A percentile compares a stretch with the other conserved stretches of the same genome.
Conservation (phyloP, 2,888 invertebrate species). For the Lasiommata megera region DNA sequence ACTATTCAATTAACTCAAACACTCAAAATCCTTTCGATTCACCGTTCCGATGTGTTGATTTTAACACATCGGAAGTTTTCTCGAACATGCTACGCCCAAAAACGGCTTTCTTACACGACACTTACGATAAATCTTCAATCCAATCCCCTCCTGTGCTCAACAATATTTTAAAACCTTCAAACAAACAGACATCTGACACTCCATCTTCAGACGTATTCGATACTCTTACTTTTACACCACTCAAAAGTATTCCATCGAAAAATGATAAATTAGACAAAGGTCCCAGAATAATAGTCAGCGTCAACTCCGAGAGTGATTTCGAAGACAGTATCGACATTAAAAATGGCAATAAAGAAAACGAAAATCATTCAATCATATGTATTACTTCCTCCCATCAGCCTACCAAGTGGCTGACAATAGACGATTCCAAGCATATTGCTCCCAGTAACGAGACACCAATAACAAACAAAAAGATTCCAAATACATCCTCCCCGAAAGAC, state of each 20-base stretch:
- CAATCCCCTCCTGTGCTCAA: slow-evolving; percentile 36
- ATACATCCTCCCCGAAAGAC: slow-evolving; percentile 74
- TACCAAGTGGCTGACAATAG: slow-evolving; percentile 55
- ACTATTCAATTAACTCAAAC: slow-evolving; percentile 46
- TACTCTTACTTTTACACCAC: slow-evolving; percentile 66
- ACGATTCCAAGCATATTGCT: slow-evolving; percentile 45
- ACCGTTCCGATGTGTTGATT: slow-evolving; percentile 52
- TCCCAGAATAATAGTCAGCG: slow-evolving; percentile 61
- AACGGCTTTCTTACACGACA: slow-evolving; percentile 49
- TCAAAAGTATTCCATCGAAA: slow-evolving; percentile 51
- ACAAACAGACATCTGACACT: slow-evolving; percentile 46
- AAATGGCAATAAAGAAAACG: slow-evolving; percentile 59
- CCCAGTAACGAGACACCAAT: slow-evolving; percentile 49
- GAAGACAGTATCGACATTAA: slow-evolving; percentile 61
- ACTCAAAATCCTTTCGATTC: slow-evolving; percentile 62
- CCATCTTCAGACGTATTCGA: slow-evolving; percentile 61
- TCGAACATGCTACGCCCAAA: slow-evolving; percentile 50
- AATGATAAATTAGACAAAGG: slow-evolving; percentile 60
- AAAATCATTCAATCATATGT: slow-evolving; percentile 60
- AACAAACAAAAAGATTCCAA: slow-evolving; percentile 63
- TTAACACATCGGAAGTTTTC: slow-evolving; percentile 69
- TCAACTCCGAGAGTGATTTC: slow-evolving; percentile 64
- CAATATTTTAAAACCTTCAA: slow-evolving; percentile 60
- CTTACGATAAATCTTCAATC: slow-evolving; percentile 57
- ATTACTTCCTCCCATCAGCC: slow-evolving; percentile 55